Evolutionary conservation across 2,797 vertebrate species (phyloP).

Genomic region (Poecile montanus): DNA sequence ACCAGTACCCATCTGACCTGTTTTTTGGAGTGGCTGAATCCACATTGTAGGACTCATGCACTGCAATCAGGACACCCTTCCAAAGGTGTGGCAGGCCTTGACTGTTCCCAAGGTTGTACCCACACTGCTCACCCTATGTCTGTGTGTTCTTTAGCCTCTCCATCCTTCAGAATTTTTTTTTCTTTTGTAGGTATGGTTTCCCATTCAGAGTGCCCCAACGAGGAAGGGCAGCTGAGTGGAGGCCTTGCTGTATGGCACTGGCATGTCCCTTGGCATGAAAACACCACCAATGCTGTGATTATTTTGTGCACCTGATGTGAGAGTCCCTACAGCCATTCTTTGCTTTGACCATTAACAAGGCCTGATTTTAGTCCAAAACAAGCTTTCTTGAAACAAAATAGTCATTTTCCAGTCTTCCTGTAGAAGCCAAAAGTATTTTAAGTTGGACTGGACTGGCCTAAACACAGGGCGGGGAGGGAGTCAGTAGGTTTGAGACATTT

Average conservation of each 20-base stretch:
- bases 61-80: neutral
- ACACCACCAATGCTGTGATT: neutral
- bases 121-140: neutral
- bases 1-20: neutral
- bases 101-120: neutral
- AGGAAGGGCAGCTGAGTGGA: neutral
- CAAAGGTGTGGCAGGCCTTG: neutral
- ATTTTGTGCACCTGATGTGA: slow-evolving; percentile 39
- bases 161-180: neutral
- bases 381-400: slow-evolving; percentile 64
- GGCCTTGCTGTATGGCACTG: neutral
- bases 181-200: neutral
- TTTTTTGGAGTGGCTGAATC: neutral
- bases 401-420: slow-evolving; percentile 55
- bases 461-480: slow-evolving; percentile 5
- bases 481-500: slow-evolving; percentile 27
- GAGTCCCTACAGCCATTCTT: neutral
- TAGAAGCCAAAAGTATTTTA: slow-evolving; percentile 64
- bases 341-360: slow-evolving; percentile 10
- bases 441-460: slow-evolving; percentile 2
- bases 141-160: neutral
- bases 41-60: neutral
- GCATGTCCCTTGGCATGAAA: neutral
- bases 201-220: neutral
- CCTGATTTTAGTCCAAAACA: slow-evolving; percentile 58